Evolutionary conservation across 2,113 vertebrate species (phyloP).

Genomic region (Saccopteryx bilineata): DNA sequence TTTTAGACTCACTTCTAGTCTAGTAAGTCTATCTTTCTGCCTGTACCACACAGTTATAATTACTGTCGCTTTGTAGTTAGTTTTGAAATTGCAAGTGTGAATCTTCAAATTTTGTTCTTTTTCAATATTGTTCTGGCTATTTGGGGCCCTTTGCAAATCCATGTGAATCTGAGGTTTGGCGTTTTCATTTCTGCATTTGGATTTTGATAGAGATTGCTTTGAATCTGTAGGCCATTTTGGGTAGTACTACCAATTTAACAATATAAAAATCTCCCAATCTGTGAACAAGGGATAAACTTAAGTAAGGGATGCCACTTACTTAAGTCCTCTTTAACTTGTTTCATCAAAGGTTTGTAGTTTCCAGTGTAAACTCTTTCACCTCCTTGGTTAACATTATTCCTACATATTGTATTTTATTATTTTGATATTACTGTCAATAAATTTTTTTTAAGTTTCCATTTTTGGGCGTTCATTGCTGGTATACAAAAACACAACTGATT

Average conservation of each 20-base stretch:
- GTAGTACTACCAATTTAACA: neutral
- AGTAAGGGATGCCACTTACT: neutral
- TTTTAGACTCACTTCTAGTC: neutral
- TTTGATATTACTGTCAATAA: neutral
- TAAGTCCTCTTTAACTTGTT: neutral
- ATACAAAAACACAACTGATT: neutral
- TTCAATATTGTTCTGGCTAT: neutral
- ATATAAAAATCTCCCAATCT: neutral
- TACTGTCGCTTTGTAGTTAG: neutral
- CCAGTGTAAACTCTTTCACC: neutral
- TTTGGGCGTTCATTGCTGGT: neutral
- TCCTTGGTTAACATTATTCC: conserved; percentile 36
- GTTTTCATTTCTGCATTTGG: conserved; percentile 15
- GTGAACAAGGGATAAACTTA: neutral
- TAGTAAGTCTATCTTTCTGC: neutral
- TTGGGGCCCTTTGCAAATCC: neutral
- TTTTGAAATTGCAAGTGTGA: conserved; percentile 32
- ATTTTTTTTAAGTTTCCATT: conserved; percentile 3
- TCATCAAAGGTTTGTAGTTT: neutral
- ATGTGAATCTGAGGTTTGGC: neutral
- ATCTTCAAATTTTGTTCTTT: neutral
- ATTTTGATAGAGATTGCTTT: neutral
- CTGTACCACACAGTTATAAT: neutral
- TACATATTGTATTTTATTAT: neutral
- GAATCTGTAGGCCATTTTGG: neutral